Evolutionary conservation across 2,113 vertebrate genomes (phyloP), one percentile per base, ranked within the genome.

Genomic region (Bos indicus): DNA sequence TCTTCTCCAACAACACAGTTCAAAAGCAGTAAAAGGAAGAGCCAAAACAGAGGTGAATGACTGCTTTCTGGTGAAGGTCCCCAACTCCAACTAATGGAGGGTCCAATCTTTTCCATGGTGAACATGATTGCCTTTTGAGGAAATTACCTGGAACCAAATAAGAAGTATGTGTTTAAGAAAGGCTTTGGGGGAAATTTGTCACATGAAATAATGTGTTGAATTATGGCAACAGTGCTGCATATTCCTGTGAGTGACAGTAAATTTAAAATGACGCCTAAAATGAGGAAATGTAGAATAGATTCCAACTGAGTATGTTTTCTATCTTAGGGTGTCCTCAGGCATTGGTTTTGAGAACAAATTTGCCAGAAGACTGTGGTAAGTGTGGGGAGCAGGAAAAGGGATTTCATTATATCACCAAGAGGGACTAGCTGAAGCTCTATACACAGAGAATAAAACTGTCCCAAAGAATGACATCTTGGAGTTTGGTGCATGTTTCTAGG

Each of bases 101-200:
- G 40, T 74, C 57, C 71, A 30, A 0, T 6, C 13, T 83, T 59
- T 92, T 83, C 71, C 12, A 12, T 25, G 8, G 33, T 81, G 12
- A 88, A 33, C 14, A 81, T 28, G 28, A 74, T 56, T 85, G 28
- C 46, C 52, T 81, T 78, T 71, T 17, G 14, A 92, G 16, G 10
- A 81, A 92, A 64, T 54, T 46, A 83, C 21, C 96, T 97, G 59
- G 85, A 97, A 95, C 7, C 56, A 83, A 95, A 91, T 3, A 36
- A 92, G 81, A 97, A 13, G 33, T n/a, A 91, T 17, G 52, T 19
- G 3, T 77, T 57, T 97, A 7, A 93, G 43, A 81, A 92, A 71
- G 7, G 6, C 26, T 88, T 62, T 30, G 30, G 60, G 17, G 91
- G 11, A 91, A 59, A 83, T n/a, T 43, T 95, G 5, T 67, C 43